Conservation (phyloP, 2,888 invertebrate species). For the Megaustenia siamemsis region DNA sequence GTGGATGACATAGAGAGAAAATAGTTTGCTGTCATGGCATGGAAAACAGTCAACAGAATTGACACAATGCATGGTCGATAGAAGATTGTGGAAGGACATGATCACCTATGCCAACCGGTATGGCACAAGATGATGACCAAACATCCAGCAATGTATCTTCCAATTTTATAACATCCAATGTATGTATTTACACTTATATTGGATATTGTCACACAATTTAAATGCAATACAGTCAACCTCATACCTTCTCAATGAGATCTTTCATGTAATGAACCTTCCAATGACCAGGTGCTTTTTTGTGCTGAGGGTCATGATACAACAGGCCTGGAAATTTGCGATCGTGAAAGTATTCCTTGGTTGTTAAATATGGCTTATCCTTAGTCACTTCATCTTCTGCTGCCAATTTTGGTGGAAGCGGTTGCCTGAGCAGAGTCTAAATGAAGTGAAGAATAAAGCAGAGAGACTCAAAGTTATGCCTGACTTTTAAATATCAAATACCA, state of each 20-base stretch:
- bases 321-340: constrained; percentile 77
- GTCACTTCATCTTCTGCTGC: constrained; percentile 76
- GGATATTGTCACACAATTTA: not conserved
- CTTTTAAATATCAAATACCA: no score
- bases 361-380: constrained; percentile 74
- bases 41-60: no score
- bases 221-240: not conserved
- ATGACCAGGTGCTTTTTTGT: constrained; percentile 79
- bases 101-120: no score
- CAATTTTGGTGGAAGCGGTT: constrained; percentile 79
- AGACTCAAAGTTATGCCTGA: no score
- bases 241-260: constrained; percentile 79
- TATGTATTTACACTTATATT: not conserved
- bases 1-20: no score
- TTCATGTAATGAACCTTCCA: constrained; percentile 79
- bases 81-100: no score
- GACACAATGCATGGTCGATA: no score
- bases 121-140: no score
- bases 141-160: no score
- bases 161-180: not conserved
- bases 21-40: no score
- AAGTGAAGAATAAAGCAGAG: not conserved
- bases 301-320: constrained; percentile 73
- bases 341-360: constrained; percentile 77
- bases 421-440: constrained; percentile 72